Percentiles rank a stretch among this genome's conserved stretches.
Conservation (phyloP, 2,888 invertebrate genomes). For the Electrophaes corylata region DNA sequence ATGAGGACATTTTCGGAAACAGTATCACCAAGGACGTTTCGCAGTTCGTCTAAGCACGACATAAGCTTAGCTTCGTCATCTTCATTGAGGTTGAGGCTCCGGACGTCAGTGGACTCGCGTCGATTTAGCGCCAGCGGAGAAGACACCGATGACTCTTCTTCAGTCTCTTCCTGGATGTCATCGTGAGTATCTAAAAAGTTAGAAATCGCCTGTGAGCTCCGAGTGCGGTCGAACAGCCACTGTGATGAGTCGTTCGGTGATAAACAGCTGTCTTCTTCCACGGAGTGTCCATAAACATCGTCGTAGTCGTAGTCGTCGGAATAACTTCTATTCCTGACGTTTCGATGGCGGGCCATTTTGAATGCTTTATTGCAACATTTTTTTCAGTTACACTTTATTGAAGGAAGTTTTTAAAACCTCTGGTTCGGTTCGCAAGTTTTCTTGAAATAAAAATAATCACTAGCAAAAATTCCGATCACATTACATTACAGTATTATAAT, state of each 20-base stretch:
- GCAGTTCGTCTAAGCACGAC: constrained; percentile 93
- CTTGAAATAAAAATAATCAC: too few relatives aligned
- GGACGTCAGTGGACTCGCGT: constrained; percentile 78
- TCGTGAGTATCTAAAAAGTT: constrained; percentile 90
- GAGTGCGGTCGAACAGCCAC: constrained; percentile 93
- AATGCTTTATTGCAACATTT: constrained; percentile 23
- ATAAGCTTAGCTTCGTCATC: constrained; percentile 89
- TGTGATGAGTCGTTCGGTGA: constrained; percentile 94
- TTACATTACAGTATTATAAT: too few relatives aligned
- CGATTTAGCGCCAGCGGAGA: constrained; percentile 55
- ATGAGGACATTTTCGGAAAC: constrained; percentile 89
- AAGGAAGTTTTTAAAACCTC: background rate
- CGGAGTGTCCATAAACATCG: constrained; percentile 96
- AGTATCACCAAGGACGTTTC: constrained; percentile 91
- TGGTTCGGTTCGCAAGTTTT: too few relatives aligned
- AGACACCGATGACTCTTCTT: constrained; percentile 68
- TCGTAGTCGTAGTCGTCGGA: constrained; percentile 96
- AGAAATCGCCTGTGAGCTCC: constrained; percentile 89
- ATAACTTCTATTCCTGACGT: constrained; percentile 92
- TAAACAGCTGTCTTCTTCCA: constrained; percentile 96
- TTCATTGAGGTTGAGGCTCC: constrained; percentile 83
- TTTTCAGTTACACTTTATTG: constrained; percentile 31
- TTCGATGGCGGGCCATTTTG: constrained; percentile 93
- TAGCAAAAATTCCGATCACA: too few relatives aligned
- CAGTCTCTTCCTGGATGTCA: constrained; percentile 88